These are phyloP conservation scores for Dysidea cf. avara DNA, from an alignment of 37 sponge, comb jelly and placozoan genomes.

Conservation along the genomic window DNA sequence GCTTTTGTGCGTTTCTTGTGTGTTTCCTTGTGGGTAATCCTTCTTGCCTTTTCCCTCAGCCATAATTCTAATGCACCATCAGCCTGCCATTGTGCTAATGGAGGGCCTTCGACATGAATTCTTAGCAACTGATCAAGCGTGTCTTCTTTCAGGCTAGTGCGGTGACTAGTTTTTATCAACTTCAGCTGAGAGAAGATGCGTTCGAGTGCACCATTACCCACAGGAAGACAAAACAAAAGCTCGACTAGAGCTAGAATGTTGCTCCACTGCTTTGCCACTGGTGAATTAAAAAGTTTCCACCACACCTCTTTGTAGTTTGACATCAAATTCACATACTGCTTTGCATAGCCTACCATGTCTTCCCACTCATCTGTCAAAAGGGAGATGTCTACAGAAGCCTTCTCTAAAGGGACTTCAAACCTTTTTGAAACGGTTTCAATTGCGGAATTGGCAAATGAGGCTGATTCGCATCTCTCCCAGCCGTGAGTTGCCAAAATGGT, in stretches of 20 bases:
- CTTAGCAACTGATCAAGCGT: constrained; percentile 49
- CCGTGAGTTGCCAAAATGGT: too few relatives aligned
- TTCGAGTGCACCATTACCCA: constrained; percentile 60
- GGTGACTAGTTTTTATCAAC: constrained; percentile 37
- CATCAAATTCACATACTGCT: constrained; percentile 31
- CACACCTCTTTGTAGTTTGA: constrained; percentile 34
- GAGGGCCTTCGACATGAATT: constrained; percentile 54
- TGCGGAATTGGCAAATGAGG: constrained; percentile 1
- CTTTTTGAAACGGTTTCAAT: too few relatives aligned
- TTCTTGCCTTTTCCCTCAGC: constrained; percentile 41
- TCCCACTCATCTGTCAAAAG: constrained; percentile 34
- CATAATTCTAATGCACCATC: constrained; percentile 51
- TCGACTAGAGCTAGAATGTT: constrained; percentile 50
- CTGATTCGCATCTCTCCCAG: not conserved
- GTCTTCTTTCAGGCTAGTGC: constrained; percentile 41
- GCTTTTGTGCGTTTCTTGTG: too few relatives aligned
- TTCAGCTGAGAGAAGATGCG: constrained; percentile 61
- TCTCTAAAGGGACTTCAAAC: constrained; percentile 30
- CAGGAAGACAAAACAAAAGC: constrained; percentile 51
- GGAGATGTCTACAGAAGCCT: constrained; percentile 7
- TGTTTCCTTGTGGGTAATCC: too few relatives aligned
- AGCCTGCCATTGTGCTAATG: constrained; percentile 56
- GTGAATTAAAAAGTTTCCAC: constrained; percentile 57
- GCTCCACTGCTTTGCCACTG: constrained; percentile 44
- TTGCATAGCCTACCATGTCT: constrained; percentile 37